These are phyloP conservation scores for Lacerta bilineata DNA, from an alignment of 2,797 vertebrate genomes.

Conservation along the genomic window DNA sequence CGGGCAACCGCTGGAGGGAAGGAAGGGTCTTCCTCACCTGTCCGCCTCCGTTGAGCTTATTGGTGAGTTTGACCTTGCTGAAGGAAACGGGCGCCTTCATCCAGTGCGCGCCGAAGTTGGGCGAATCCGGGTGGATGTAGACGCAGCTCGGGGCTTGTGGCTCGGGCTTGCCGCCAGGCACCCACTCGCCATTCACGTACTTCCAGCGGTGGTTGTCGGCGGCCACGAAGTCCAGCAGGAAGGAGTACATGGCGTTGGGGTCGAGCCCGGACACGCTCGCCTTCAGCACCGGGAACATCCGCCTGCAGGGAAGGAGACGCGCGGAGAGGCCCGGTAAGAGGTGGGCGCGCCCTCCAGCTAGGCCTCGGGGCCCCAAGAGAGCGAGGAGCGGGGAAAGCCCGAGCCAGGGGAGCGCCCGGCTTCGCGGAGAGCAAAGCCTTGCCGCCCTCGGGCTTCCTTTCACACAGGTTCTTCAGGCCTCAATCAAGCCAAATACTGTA, in stretches of 20 bases:
- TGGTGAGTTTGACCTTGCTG: conserved; percentile 88
- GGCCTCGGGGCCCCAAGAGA: not conserved
- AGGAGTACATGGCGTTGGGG: conserved; percentile 87
- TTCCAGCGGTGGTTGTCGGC: conserved; percentile 87
- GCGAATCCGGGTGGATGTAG: conserved; percentile 87
- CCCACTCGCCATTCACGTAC: conserved; percentile 88
- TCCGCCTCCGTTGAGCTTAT: conserved; percentile 87
- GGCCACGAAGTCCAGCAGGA: conserved; percentile 85
- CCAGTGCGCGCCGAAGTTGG: conserved; percentile 88
- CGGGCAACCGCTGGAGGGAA: not conserved
- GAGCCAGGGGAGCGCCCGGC: too few relatives aligned
- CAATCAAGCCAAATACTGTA: not conserved
- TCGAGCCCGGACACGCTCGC: conserved; percentile 85
- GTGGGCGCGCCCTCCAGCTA: not conserved
- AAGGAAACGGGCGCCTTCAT: conserved; percentile 87
- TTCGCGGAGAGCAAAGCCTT: not conserved
- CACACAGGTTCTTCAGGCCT: not conserved
- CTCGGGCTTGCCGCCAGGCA: conserved; percentile 86
- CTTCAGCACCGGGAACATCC: conserved; percentile 88
- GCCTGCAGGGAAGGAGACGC: conserved; percentile 68
- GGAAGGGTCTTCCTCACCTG: conserved; percentile 72
- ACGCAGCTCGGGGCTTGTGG: conserved; percentile 87
- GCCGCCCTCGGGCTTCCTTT: not conserved
- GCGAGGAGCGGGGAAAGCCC: not conserved
- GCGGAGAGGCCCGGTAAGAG: not conserved